phyloP scores from a whole-genome alignment of 2,113 vertebrate species.

The Rhabdornis inornatus region DNA sequence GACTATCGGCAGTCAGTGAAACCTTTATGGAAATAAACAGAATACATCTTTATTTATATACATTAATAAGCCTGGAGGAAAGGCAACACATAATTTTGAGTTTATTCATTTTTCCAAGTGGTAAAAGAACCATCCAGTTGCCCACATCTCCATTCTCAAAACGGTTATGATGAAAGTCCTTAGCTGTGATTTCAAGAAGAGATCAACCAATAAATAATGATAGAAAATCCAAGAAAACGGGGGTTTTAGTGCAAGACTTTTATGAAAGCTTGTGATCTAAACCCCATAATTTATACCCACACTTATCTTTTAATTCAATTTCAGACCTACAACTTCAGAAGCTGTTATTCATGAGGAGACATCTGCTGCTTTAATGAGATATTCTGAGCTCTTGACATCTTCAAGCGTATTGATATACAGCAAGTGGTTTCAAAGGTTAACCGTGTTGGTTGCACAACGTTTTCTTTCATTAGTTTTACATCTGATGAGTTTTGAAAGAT shows the following conservation, averaged over 20 bases:
- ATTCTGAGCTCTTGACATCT: neutral
- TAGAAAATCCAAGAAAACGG: neutral
- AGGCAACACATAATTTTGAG: neutral
- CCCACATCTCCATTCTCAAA: neutral
- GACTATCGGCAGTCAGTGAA: neutral
- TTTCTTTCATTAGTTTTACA: neutral
- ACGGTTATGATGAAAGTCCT: neutral
- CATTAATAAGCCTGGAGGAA: neutral
- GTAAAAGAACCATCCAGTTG: neutral
- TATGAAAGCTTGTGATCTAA: neutral
- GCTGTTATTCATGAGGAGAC: neutral
- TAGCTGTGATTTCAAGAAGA: neutral
- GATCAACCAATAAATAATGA: neutral
- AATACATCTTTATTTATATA: neutral
- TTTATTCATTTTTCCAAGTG: neutral
- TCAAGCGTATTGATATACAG: neutral
- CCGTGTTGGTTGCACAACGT: neutral
- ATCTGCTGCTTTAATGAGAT: neutral
- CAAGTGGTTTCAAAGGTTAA: neutral
- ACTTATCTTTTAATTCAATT: neutral
- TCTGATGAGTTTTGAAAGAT: neutral
- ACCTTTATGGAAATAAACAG: neutral
- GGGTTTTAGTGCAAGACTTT: neutral
- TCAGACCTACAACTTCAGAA: neutral
- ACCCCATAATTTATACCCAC: neutral